A percentile compares a stretch with the other conserved stretches of the same genome.
Evolutionary conservation across 2,113 vertebrate species (phyloP).

Genomic region (Microcebus jonahi): DNA sequence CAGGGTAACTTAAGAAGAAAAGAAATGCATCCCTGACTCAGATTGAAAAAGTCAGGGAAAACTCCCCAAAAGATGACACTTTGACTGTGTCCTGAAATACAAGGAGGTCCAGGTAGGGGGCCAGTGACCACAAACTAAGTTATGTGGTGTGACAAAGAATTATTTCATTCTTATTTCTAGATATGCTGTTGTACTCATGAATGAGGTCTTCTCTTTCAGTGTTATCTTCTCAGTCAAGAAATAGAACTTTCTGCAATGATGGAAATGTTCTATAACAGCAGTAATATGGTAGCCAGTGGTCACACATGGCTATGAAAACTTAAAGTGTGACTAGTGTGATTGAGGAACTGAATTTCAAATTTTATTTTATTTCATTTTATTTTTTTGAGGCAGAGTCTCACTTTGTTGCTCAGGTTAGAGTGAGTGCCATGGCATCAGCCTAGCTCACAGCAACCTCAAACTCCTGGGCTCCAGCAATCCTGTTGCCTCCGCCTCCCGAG

Average conservation of each 20-base stretch:
- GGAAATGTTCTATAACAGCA: not conserved
- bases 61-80: not conserved
- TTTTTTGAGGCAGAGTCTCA: too few species aligned
- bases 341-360: slow-evolving; percentile 11
- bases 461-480: too few species aligned
- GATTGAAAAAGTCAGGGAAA: not conserved
- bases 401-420: too few species aligned
- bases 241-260: not conserved
- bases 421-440: too few species aligned
- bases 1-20: too few species aligned
- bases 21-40: not conserved
- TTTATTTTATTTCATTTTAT: not conserved
- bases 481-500: too few species aligned
- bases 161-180: not conserved
- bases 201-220: slow-evolving; percentile 9
- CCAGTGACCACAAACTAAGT: not conserved
- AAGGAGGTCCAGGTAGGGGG: not conserved
- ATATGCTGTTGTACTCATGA: not conserved
- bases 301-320: not conserved
- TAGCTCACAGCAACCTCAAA: too few species aligned
- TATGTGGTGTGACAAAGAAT: not conserved
- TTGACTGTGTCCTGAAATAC: not conserved
- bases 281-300: not conserved
- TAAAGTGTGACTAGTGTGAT: not conserved
- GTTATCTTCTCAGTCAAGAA: not conserved